phyloP scores from a whole-genome alignment of 1,140 invertebrate genomes.

The Tenebrio molitor region DNA sequence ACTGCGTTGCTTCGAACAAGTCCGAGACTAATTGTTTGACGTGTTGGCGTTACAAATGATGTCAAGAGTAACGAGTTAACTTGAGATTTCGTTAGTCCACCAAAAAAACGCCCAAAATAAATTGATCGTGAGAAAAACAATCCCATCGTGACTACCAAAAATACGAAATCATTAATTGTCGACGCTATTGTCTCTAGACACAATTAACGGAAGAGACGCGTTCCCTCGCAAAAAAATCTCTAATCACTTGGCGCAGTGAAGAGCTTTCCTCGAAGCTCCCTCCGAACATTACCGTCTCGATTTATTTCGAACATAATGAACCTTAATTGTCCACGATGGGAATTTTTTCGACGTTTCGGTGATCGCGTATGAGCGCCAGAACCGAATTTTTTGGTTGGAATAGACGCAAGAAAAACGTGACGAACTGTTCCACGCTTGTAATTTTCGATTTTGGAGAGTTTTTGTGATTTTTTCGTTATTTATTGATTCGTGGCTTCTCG shows the following conservation, averaged over 20 bases:
- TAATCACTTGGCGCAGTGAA: too few relatives aligned
- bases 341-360: background rate
- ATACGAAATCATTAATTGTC: background rate
- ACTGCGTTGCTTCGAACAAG: constrained; percentile 21
- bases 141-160: constrained; percentile 15
- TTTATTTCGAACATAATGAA: constrained; percentile 1
- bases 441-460: background rate
- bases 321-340: background rate
- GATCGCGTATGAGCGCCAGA: background rate
- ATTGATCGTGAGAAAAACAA: constrained; percentile 32
- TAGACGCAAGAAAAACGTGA: background rate
- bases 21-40: constrained; percentile 38
- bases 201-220: constrained; percentile 16
- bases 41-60: constrained; percentile 40
- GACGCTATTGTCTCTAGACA: background rate
- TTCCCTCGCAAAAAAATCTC: background rate
- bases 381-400: background rate
- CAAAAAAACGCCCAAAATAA: constrained; percentile 11
- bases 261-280: background rate
- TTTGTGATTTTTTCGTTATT: constrained; percentile 5
- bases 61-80: constrained; percentile 40
- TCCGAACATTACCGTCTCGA: too few relatives aligned
- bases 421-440: background rate
- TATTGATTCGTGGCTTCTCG: constrained; percentile 1
- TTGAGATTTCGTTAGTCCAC: constrained; percentile 23